Conservation (phyloP, 2,113 vertebrate species). For the Lasiurus borealis region DNA sequence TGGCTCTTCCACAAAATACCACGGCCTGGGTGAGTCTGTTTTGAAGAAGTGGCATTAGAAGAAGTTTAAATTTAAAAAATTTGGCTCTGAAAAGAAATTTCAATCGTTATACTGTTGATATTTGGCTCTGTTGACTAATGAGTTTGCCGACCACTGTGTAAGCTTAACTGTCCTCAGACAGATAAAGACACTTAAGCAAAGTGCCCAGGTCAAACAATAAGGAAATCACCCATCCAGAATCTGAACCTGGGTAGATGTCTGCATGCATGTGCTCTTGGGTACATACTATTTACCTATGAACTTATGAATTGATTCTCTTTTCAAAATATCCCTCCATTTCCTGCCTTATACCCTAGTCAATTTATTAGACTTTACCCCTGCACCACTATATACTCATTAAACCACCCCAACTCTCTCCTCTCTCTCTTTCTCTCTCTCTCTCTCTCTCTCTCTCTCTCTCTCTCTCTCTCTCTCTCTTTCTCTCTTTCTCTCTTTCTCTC, state of each 20-base stretch:
- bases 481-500: too few relatives aligned
- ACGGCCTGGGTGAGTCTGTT: too few relatives aligned
- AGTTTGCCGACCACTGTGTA: too few relatives aligned
- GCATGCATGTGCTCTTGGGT: background rate
- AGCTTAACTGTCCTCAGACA: background rate
- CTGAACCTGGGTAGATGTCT: background rate
- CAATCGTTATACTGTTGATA: too few relatives aligned
- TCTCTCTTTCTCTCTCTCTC: background rate
- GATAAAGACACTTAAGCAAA: background rate
- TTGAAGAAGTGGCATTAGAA: too few relatives aligned
- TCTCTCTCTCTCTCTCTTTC: too few relatives aligned
- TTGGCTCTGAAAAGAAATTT: too few relatives aligned
- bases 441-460: too few relatives aligned
- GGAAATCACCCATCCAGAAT: background rate
- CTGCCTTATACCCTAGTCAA: background rate
- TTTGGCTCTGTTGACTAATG: too few relatives aligned
- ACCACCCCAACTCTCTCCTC: background rate
- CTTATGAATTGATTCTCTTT: background rate
- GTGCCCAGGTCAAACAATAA: background rate
- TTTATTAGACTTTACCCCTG: background rate
- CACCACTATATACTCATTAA: background rate
- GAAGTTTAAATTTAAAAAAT: too few relatives aligned
- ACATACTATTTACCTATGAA: background rate
- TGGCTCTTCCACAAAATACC: too few relatives aligned
- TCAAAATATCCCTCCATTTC: background rate